These are phyloP conservation scores for Cassiopea xamachana DNA, from an alignment of 30 jellyfish, hydroid and myxozoan genomes.

Conservation along the genomic window DNA sequence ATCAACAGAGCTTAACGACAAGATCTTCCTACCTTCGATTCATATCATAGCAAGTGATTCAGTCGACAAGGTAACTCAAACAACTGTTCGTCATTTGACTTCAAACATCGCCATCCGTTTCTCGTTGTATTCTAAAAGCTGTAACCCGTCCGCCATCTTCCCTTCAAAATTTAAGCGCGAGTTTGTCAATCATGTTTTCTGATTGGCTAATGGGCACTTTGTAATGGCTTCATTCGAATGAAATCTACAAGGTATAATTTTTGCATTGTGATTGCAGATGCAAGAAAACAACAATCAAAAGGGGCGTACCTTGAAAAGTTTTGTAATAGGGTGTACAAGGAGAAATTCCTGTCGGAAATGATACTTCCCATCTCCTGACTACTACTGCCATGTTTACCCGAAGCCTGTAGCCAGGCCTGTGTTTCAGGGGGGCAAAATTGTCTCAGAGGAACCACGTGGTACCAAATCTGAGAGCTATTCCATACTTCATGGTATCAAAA, in stretches of 20 bases:
- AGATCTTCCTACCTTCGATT: not conserved
- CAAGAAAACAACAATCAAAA: not conserved
- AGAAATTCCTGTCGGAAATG: no score
- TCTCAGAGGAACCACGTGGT: no score
- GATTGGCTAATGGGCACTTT: slow-evolving; percentile 35
- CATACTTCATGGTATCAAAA: no score
- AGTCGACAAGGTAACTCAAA: not conserved
- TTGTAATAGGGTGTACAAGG: no score
- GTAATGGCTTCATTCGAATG: slow-evolving; percentile 24
- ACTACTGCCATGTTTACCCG: no score
- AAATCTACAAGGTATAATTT: not conserved
- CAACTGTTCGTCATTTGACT: not conserved
- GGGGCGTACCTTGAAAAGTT: not conserved
- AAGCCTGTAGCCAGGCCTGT: no score
- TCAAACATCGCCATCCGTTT: not conserved
- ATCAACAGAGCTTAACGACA: no score
- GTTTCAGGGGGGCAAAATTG: no score
- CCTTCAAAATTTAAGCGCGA: slow-evolving; percentile 54
- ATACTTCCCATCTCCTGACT: no score
- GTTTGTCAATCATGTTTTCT: slow-evolving; percentile 1
- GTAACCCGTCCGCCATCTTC: slow-evolving; percentile 39
- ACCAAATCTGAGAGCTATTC: no score
- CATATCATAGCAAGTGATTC: not conserved
- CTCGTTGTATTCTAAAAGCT: not conserved
- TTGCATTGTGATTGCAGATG: not conserved